Base-by-base conservation (phyloP, 2,113 vertebrate species). In the Megalops atlanticus region DNA sequence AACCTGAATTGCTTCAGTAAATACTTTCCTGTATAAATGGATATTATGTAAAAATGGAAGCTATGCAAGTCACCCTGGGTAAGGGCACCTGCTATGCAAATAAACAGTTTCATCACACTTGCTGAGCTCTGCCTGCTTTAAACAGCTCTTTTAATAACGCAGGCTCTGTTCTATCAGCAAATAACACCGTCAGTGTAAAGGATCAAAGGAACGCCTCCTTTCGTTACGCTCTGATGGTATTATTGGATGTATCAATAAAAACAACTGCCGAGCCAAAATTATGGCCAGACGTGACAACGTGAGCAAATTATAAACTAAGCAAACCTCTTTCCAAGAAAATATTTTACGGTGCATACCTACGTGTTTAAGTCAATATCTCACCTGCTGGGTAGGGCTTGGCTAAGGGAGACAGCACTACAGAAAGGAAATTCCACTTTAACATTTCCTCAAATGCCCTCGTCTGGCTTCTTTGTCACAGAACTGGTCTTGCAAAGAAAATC, bases 111-210 rank as follows among this genome's bases (percentile, higher is more conserved):
- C 21, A 40, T 47, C 69, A 47, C 40, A 47, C 11, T 39, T 31
- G 2, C 74, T 7, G 10, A 71, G 69, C 69, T 40, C 49, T 18
- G 35, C 27, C 52, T 27, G 40, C 52, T 76, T 33, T 82, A 43
- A 64, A 45, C 36, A 78, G 70, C 74, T 78, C 41, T 21, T n/a
- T 39, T 31, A 18, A 68, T 3, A 76, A 74, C 76, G 79, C 43
- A 0, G 12, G 16, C 38, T 87, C n/a, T 5, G 10, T 73, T 27
- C 71, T 80, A 15, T 54, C 76, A 68, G 58, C 43, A 49, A 47
- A 71, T 16, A 18, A 41, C 18, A 52, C 36, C 27, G 47, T 47
- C 38, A 41, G 18, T 33, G 43, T 14, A 16, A 79, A 35, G n/a
- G 33, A 49, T 45, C 39, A 45, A 71, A 36, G 21, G 21, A 41